Conservation (phyloP, 2,113 vertebrate species). For the Nesoenas mayeri region DNA sequence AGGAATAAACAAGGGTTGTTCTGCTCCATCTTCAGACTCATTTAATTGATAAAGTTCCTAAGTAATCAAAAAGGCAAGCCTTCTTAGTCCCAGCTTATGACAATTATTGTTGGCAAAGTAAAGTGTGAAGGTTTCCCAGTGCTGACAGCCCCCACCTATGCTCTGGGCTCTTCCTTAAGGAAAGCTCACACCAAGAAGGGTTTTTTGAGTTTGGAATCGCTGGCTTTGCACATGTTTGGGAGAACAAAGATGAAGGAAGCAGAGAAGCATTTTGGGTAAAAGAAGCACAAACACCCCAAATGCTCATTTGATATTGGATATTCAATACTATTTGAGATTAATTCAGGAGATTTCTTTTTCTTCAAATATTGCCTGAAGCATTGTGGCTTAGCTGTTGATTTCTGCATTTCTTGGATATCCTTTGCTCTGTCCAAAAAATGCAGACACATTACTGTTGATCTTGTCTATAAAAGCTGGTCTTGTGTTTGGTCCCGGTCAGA, state of each 20-base stretch:
- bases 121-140: background rate
- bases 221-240: background rate
- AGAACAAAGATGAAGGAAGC: background rate
- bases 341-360: background rate
- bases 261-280: background rate
- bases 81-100: background rate
- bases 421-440: background rate
- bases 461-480: background rate
- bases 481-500: background rate
- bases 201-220: accelerated
- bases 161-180: background rate
- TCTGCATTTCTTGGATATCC: background rate
- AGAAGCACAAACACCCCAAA: background rate
- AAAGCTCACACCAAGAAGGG: background rate
- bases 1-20: background rate
- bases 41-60: background rate
- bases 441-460: background rate
- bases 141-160: background rate
- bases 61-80: background rate
- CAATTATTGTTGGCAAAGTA: background rate
- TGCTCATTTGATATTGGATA: background rate
- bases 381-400: background rate
- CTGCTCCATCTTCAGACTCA: background rate
- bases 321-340: background rate
- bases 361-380: background rate